Base-by-base conservation (phyloP, 2,797 vertebrate species). In the Atherinosoma microstoma region DNA sequence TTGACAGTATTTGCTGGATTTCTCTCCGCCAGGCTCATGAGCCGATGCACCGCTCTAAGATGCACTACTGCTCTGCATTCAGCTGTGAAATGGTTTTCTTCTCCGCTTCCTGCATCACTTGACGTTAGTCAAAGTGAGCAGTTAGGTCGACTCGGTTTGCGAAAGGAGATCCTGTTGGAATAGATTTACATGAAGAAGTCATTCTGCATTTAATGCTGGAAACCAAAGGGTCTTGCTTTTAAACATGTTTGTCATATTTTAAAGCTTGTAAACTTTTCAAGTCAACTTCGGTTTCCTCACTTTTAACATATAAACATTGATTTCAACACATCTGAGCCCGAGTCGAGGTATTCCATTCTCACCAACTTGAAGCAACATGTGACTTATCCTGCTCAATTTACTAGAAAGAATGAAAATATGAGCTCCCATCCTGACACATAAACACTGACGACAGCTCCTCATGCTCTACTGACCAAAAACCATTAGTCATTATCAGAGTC, bases 1-100 rank as follows among this genome's bases (percentile, higher is more conserved):
- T 70, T 77, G 89, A 92, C 90, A 85, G 84, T 68, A 0, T 57
- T 80, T 24, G 24, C 30, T 18, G 79, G 65, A 58, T 79, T 67
- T 73, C 66, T 73, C 61, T 66, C 70, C 35, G 45, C 62, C 15
- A 10, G 65, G 69, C 72, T 62, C 78, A 54, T 4, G 35, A 67
- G 63, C 66, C 30, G 22, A 20, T 24, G 34, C 61, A 12, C 9
- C 2, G 24, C 72, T 72, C 32, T 58, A 42, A 49, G 71, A 40
- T 16, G 13, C 60, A 71, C 70, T 29, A 67, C 63, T 36, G 53
- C 80, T 32, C 63, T 9, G 34, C 65, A 45, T 38, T 32, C 3
- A 67, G 47, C 45, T 51, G 64, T 56, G 20, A 60, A 58, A 75
- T 53, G 0, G 2, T 51, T 58, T 59, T 53, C 47, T 66, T 53